phyloP scores from a whole-genome alignment of 2,113 vertebrate genomes.

The Psittacula cyanocephala region DNA sequence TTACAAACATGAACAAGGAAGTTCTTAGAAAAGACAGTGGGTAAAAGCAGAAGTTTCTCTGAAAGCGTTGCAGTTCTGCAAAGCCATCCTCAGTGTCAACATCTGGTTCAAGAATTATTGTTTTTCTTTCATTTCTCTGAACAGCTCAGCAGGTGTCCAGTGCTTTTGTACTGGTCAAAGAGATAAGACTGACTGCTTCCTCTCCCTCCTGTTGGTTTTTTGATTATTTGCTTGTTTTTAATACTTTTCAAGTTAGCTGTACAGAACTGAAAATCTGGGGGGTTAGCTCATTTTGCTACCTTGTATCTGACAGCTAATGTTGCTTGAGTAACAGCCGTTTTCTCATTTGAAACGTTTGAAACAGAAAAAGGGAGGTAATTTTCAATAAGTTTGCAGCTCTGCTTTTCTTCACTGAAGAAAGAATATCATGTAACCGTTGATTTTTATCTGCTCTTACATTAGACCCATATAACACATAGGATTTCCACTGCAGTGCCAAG shows the following conservation, averaged over 20 bases:
- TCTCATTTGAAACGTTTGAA: not conserved
- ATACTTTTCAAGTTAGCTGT: not conserved
- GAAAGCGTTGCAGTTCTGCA: not conserved
- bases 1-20: rapidly evolving
- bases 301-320: not conserved
- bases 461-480: not conserved
- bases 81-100: not conserved
- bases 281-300: not conserved
- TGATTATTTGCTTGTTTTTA: not conserved
- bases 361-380: not conserved
- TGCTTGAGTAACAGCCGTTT: not conserved
- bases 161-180: not conserved
- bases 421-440: not conserved
- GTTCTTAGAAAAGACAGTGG: not conserved
- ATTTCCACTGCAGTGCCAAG: not conserved
- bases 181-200: not conserved
- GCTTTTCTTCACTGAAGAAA: not conserved
- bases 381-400: not conserved
- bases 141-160: not conserved
- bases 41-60: not conserved
- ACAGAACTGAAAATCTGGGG: not conserved
- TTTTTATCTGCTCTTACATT: not conserved
- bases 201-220: not conserved
- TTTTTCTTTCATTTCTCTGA: not conserved
- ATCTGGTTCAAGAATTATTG: not conserved